Evolutionary conservation across 2,888 invertebrate species (phyloP).

Genomic region (Phlogophora meticulosa): DNA sequence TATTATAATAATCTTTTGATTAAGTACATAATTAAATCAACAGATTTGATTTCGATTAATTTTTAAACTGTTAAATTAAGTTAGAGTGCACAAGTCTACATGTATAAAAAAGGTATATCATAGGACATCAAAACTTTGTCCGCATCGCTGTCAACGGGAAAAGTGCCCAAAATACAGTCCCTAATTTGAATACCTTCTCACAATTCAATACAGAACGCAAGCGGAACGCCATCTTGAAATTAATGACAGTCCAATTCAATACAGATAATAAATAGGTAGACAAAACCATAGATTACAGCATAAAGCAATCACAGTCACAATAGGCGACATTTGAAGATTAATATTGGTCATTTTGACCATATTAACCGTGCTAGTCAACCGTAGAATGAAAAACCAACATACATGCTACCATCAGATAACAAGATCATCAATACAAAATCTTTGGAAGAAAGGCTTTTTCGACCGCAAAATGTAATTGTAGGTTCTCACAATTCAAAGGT

Average conservation of each 20-base stretch:
- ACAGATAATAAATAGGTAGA: constrained; percentile 71
- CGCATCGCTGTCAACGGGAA: too few species aligned
- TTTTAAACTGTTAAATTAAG: too few species aligned
- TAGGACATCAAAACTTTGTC: too few species aligned
- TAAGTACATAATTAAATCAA: too few species aligned
- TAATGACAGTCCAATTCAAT: constrained; percentile 51
- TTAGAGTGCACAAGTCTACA: too few species aligned
- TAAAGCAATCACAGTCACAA: constrained; percentile 81
- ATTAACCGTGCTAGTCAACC: constrained; percentile 80
- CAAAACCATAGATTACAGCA: constrained; percentile 72
- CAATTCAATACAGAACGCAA: constrained; percentile 24
- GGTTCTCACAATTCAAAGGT: constrained; percentile 79
- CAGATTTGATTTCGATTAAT: too few species aligned
- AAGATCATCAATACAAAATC: constrained; percentile 27
- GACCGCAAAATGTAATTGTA: constrained; percentile 57
- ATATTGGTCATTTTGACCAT: constrained; percentile 86
- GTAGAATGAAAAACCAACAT: constrained; percentile 40
- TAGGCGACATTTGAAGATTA: constrained; percentile 85
- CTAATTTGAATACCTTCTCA: background rate
- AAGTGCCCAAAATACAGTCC: too few species aligned
- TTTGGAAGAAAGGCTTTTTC: constrained; percentile 16
- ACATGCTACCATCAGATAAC: constrained; percentile 2
- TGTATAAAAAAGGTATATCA: too few species aligned
- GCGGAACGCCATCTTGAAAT: constrained; percentile 37
- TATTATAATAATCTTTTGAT: too few species aligned